These are phyloP conservation scores for Toxotes lorentzi DNA, from an alignment of 2,797 vertebrate genomes.

Conservation along the genomic window DNA sequence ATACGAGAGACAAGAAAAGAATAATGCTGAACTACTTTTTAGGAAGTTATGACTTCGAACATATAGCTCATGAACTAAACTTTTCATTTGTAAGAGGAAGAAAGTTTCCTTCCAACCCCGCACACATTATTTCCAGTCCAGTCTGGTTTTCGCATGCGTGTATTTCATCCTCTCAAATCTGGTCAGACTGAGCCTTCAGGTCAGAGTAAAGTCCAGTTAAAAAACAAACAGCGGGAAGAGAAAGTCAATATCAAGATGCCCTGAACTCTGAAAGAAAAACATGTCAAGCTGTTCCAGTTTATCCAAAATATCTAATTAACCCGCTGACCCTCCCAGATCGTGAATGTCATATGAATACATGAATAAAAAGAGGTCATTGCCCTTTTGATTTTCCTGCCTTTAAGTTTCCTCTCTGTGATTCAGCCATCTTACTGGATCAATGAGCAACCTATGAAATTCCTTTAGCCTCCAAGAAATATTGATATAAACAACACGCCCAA, in stretches of 20 bases:
- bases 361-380: background rate
- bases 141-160: background rate
- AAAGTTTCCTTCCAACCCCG: too few relatives aligned
- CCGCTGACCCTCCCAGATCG: background rate
- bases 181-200: background rate
- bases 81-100: too few relatives aligned
- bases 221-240: slow-evolving; percentile 3
- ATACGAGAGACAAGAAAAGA: too few relatives aligned
- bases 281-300: too few relatives aligned
- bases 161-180: background rate
- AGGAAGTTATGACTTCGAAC: too few relatives aligned
- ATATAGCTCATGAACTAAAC: too few relatives aligned
- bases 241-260: background rate
- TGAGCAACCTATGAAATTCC: background rate
- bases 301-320: background rate
- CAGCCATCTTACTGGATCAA: background rate
- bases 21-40: too few relatives aligned
- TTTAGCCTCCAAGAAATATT: background rate
- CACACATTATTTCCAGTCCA: background rate
- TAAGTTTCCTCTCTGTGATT: background rate
- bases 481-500: background rate
- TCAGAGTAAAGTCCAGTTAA: slow-evolving; percentile 17
- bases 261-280: background rate
- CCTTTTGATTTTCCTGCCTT: background rate
- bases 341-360: background rate